A percentile compares a stretch with the other conserved stretches of the same genome.
Conservation (phyloP, 2,888 invertebrate genomes). For the Coelopa pilipes region DNA sequence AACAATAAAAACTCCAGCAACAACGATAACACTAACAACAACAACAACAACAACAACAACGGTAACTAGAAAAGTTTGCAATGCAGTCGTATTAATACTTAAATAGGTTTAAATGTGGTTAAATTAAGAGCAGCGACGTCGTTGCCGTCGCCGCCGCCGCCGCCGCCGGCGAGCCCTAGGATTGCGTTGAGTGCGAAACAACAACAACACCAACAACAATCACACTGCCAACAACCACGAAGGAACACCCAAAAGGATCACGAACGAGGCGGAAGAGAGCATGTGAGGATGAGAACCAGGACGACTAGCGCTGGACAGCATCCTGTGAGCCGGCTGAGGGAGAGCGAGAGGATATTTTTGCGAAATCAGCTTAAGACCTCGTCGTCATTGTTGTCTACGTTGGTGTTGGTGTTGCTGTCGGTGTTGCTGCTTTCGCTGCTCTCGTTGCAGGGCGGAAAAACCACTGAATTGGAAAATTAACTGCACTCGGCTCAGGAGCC, state of each 20-base stretch:
- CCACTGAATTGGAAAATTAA: conserved; percentile 35
- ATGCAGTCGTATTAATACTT: conserved; percentile 35
- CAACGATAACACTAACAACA: too few species aligned
- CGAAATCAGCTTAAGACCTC: conserved; percentile 28
- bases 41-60: too few species aligned
- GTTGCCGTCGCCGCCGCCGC: neutral
- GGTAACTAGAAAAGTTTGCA: conserved; percentile 2
- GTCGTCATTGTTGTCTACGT: too few species aligned
- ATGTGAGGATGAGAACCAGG: too few species aligned
- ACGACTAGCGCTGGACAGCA: too few species aligned
- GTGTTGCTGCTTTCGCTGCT: too few species aligned
- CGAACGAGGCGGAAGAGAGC: too few species aligned
- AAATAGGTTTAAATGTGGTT: conserved; percentile 37
- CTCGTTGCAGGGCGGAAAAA: conserved; percentile 6
- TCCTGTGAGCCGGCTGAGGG: too few species aligned
- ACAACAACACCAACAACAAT: conserved; percentile 16
- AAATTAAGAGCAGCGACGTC: conserved; percentile 16
- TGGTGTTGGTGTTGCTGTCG: too few species aligned
- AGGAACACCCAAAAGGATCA: too few species aligned
- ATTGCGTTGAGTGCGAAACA: neutral
- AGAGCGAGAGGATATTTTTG: conserved; percentile 14
- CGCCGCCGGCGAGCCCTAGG: neutral
- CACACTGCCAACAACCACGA: neutral
- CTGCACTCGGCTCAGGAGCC: conserved; percentile 11
- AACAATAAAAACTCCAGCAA: too few species aligned